These are phyloP conservation scores for Limnephilus auricula DNA, from an alignment of 2,888 invertebrate species.

Conservation along the genomic window DNA sequence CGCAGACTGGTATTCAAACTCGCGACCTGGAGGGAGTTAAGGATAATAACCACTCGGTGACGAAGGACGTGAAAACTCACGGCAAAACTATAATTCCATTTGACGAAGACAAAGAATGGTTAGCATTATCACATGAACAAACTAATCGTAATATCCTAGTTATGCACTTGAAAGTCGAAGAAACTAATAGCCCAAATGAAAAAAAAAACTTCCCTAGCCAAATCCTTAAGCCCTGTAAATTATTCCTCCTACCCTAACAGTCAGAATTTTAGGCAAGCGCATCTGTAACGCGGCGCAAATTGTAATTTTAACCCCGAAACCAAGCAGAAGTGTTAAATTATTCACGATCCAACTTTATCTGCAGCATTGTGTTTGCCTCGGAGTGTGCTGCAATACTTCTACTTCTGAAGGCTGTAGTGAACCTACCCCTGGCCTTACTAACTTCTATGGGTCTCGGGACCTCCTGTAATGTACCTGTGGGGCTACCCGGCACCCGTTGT, in stretches of 20 bases:
- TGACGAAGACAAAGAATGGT: neutral
- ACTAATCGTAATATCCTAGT: neutral
- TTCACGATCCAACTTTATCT: conserved; percentile 53
- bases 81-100: no score
- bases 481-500: no score
- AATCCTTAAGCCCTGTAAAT: neutral
- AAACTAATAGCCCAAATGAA: neutral
- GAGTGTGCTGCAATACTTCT: conserved; percentile 13
- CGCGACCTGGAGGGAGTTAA: no score
- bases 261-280: conserved; percentile 25
- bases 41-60: no score
- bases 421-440: no score
- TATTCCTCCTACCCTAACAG: conserved; percentile 22
- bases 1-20: no score
- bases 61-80: no score
- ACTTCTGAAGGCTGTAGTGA: no score
- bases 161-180: neutral
- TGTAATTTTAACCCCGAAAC: conserved; percentile 49
- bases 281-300: conserved; percentile 43
- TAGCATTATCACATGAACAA: no score
- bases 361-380: conserved; percentile 27
- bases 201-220: neutral
- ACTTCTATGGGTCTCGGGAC: no score
- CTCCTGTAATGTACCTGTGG: no score
- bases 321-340: conserved; percentile 54